These are phyloP conservation scores for Chionoecetes opilio DNA, from an alignment of 1,140 invertebrate genomes.

Conservation along the genomic window DNA sequence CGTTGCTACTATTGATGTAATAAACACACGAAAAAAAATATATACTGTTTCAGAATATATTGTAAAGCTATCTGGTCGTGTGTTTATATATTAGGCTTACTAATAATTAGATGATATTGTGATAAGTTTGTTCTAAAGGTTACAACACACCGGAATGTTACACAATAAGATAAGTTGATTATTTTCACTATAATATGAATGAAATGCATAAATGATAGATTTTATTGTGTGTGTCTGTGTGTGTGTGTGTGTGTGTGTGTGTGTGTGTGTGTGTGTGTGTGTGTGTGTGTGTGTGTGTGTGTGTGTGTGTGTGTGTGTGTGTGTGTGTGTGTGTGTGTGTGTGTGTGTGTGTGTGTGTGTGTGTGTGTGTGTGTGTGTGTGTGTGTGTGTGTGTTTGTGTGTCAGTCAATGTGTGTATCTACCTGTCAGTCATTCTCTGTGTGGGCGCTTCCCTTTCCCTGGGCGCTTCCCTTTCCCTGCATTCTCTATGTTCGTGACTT, in stretches of 20 bases:
- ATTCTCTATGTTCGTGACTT: background rate
- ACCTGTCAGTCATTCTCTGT: background rate
- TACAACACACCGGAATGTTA: too few species aligned
- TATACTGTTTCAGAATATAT: too few species aligned
- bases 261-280: constrained; percentile 14
- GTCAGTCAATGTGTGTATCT: background rate
- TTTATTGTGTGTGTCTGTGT: background rate
- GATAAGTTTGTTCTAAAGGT: too few species aligned
- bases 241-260: constrained; percentile 13
- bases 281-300: constrained; percentile 10
- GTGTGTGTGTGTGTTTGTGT: background rate
- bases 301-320: constrained; percentile 37
- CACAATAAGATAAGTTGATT: too few species aligned
- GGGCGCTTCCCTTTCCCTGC: background rate
- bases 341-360: constrained; percentile 33
- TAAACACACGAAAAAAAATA: background rate
- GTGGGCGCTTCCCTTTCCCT: background rate
- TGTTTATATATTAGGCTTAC: too few species aligned
- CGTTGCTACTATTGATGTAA: too few species aligned
- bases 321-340: constrained; percentile 35
- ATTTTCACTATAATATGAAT: background rate
- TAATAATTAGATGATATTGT: too few species aligned
- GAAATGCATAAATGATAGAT: background rate
- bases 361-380: constrained; percentile 4
- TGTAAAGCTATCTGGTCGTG: too few species aligned